phyloP scores from a whole-genome alignment of 1,140 invertebrate genomes.

The Bombyx mori region ASM3026992v2 NC_085111.1:11739501-11740000 shows the following conservation, averaged over 20 bases:
- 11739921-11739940: slow-evolving; percentile 72
- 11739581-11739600: slow-evolving; percentile 38
- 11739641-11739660: slow-evolving; percentile 50
- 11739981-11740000: slow-evolving; percentile 78
- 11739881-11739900: slow-evolving; percentile 53
- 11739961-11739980: slow-evolving; percentile 75
- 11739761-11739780: too few relatives aligned
- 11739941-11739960: slow-evolving; percentile 67
- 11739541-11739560: slow-evolving; percentile 23
- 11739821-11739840: not conserved
- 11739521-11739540: slow-evolving; percentile 49
- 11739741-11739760: not conserved
- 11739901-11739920: slow-evolving; percentile 69
- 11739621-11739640: slow-evolving; percentile 31
- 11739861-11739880: slow-evolving; percentile 64
- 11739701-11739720: slow-evolving; percentile 78
- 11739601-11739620: slow-evolving; percentile 19
- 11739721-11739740: slow-evolving; percentile 46
- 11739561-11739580: slow-evolving; percentile 22
- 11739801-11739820: too few relatives aligned
- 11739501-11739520: slow-evolving; percentile 58
- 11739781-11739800: too few relatives aligned
- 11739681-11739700: slow-evolving; percentile 75
- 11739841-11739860: not conserved
- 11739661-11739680: slow-evolving; percentile 33